Evolutionary conservation across 2,113 vertebrate species (phyloP).

Genomic region (Rhinolophus sinicus): DNA sequence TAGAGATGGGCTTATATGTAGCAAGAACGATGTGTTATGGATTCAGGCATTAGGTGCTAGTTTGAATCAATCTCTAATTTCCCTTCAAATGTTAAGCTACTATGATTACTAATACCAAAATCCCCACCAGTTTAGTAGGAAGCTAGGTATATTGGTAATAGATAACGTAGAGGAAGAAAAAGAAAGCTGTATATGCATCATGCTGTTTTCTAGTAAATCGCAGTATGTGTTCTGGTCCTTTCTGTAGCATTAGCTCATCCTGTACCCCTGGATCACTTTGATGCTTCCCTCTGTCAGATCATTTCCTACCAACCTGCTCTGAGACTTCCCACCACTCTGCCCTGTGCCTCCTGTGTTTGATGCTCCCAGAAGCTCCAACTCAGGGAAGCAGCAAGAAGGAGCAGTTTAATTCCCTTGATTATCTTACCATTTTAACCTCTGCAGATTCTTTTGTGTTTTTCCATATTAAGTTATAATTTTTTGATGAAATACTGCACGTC

Average conservation of each 20-base stretch:
- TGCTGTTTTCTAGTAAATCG: no score
- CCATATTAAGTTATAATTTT: neutral
- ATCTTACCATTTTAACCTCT: neutral
- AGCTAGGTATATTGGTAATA: neutral
- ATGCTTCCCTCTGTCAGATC: neutral
- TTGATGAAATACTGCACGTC: slow-evolving; percentile 41
- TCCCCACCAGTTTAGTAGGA: neutral
- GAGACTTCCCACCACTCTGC: neutral
- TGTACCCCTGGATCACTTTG: neutral
- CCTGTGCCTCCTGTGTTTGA: neutral
- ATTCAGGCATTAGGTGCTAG: neutral
- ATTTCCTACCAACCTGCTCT: neutral
- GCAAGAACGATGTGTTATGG: neutral
- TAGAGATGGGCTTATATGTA: neutral
- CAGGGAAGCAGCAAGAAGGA: neutral
- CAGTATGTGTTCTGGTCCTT: neutral
- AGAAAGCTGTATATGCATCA: neutral
- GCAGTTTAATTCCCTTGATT: neutral
- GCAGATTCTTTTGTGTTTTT: neutral
- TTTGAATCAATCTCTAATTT: slow-evolving; percentile 20
- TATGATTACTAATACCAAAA: neutral
- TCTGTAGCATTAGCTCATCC: fast-evolving
- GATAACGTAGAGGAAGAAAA: neutral
- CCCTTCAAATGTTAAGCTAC: neutral
- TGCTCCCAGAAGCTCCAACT: neutral